Evolutionary conservation across 1,140 invertebrate genomes (phyloP).

Genomic region (Pseudachorutes palmiensis): DNA sequence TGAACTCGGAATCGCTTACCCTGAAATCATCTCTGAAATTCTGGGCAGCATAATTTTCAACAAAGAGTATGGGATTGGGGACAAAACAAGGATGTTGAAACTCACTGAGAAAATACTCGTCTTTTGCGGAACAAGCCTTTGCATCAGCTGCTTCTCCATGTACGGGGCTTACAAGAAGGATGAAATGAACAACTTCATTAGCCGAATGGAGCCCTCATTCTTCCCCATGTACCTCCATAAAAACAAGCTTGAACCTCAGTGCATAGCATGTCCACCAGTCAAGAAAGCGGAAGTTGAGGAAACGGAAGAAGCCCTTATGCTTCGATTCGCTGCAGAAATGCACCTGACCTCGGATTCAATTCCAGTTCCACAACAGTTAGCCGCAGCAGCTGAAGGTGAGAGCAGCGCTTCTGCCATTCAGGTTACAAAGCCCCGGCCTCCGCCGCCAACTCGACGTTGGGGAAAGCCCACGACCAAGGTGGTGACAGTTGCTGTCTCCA

Average conservation of each 20-base stretch:
- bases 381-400: too few species aligned
- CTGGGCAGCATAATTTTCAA: background rate
- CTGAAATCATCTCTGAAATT: background rate
- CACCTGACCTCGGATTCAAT: too few species aligned
- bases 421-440: background rate
- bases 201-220: background rate
- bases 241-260: background rate
- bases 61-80: background rate
- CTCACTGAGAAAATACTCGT: background rate
- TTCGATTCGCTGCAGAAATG: background rate
- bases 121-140: background rate
- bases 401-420: background rate
- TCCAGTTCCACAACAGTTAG: too few species aligned
- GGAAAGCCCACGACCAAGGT: background rate
- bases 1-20: background rate
- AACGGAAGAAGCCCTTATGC: background rate
- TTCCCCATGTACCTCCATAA: background rate
- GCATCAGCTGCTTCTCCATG: background rate
- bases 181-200: background rate
- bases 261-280: background rate
- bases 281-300: background rate
- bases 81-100: background rate
- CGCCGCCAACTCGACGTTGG: background rate
- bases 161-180: background rate
- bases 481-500: background rate